Evolutionary conservation across 2,888 invertebrate species (phyloP).

Genomic region (Lysandra coridon): DNA sequence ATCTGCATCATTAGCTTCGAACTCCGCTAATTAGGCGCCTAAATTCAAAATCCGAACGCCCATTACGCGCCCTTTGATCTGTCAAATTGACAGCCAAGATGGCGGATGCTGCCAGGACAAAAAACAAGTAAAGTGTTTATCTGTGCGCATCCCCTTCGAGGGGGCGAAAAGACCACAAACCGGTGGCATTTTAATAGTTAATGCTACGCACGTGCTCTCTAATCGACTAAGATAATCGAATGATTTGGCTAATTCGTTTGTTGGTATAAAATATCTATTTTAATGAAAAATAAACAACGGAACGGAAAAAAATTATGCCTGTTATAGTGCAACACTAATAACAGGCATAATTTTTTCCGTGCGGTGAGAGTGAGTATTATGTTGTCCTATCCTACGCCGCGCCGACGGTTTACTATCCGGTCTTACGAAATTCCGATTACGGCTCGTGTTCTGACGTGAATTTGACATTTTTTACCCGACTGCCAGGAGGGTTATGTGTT

Average conservation of each 20-base stretch:
- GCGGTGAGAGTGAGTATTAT: no score
- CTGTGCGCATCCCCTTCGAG: conserved; percentile 44
- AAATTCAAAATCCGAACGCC: conserved; percentile 61
- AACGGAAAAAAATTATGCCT: no score
- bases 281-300: not conserved
- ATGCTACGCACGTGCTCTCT: not conserved
- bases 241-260: not conserved
- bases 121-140: conserved; percentile 42
- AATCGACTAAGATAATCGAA: conserved; percentile 4
- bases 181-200: conserved; percentile 40
- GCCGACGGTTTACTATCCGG: no score
- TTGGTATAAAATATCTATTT: not conserved
- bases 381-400: no score
- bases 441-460: no score
- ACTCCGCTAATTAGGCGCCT: conserved; percentile 51
- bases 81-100: conserved; percentile 71
- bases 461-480: no score
- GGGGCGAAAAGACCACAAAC: conserved; percentile 67
- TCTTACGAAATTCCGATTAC: no score
- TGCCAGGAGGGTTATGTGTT: no score
- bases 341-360: no score
- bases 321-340: no score
- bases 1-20: conserved; percentile 19
- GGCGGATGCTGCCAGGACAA: conserved; percentile 45
- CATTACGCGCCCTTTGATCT: conserved; percentile 61